Base-by-base conservation (phyloP, 2,797 vertebrate genomes). In the Pseudochromis fuscus region DNA sequence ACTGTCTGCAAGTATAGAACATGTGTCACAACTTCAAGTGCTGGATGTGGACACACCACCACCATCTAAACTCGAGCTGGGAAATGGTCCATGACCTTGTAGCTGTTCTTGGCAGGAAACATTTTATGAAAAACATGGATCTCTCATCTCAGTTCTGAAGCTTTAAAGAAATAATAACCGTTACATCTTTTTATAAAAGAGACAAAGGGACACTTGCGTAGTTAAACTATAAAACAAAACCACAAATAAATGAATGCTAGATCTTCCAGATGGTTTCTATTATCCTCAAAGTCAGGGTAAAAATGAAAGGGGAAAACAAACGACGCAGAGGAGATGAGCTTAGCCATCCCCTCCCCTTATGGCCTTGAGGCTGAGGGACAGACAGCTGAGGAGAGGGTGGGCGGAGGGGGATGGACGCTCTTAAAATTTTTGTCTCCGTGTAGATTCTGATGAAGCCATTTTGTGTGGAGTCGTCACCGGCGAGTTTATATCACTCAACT, bases 181-280 rank as follows among this genome's bases (percentile, higher is more conserved):
- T 37, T 48, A 19, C 52, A 28, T 72, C 28, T 66, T 79, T 81
- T 76, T 38, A n/a, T n/a, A 57, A 66, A 69, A 72, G 60, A 87
- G 63, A 88, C 76, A 83, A 77, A 59, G 66, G 72, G 81, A 64
- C 83, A 78, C 55, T 79, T 61, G 24, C 15, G 52, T 57, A 79
- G 69, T 76, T 75, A 24, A 52, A 73, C 77, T 28, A 30, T 61
- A 62, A 85, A 78, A 77, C 21, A 57, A 87, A 84, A 77, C 72
- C 70, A 27, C 86, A 89, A 80, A 85, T 69, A 87, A 90, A 91
- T 61, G 42, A 90, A 84, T 80, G 73, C 75, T 67, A 52, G 72
- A 66, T 81, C 81, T 46, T 60, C 81, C 91, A 92, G 84, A 89
- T 91, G 91, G 84, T 78, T 91, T 79, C 62, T 55, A 90, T 93